Conservation (phyloP, 2,797 vertebrate genomes). For the Leptatherina wallacei region DNA sequence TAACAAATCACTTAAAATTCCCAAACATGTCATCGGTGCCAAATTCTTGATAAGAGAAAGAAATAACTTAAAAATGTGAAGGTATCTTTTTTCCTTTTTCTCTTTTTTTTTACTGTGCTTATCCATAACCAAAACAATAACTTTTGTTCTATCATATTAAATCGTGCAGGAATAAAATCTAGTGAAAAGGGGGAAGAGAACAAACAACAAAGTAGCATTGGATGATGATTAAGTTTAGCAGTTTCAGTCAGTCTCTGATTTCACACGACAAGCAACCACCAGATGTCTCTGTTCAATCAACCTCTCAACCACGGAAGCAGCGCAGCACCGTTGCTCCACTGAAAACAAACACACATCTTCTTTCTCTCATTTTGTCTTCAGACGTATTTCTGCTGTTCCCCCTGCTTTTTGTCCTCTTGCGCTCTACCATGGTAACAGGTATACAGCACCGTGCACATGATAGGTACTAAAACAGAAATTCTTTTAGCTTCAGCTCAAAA, state of each 20-base stretch:
- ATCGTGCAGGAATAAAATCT: constrained; percentile 32
- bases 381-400: constrained; percentile 12
- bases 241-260: constrained; percentile 26
- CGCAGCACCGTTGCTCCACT: constrained; percentile 1
- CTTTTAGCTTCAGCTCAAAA: not conserved
- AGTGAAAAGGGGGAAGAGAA: not conserved
- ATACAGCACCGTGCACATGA: constrained; percentile 44
- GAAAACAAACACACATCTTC: constrained; percentile 4
- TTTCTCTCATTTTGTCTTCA: constrained; percentile 10
- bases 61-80: not conserved
- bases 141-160: not conserved
- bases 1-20: constrained; percentile 20
- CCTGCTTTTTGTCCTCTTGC: constrained; percentile 18
- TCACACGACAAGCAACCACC: no score
- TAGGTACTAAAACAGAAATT: constrained; percentile 19
- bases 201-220: not conserved
- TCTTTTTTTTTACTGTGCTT: not conserved
- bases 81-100: not conserved
- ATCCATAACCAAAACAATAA: constrained; percentile 4
- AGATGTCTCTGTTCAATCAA: constrained; percentile 64
- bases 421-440: constrained; percentile 21
- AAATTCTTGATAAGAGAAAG: not conserved
- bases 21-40: not conserved
- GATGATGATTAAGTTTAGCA: not conserved
- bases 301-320: not conserved